Percentiles rank a stretch among this genome's conserved stretches.
Conservation (phyloP, 2,113 vertebrate species). For the Anguilla japonica region DNA sequence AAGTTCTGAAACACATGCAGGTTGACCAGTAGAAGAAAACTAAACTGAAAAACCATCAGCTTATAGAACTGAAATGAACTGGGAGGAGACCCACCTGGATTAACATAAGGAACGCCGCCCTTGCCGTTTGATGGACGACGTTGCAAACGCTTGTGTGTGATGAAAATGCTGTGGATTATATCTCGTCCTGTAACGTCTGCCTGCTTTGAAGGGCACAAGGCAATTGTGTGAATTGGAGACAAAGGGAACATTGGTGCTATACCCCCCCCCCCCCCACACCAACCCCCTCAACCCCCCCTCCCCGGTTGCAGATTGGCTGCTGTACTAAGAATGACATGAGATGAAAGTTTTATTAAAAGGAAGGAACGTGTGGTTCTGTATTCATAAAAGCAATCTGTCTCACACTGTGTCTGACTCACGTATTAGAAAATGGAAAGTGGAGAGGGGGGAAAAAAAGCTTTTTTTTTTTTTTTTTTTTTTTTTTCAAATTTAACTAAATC, state of each 20-base stretch:
- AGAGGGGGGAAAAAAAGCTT: not conserved
- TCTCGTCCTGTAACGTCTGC: slow-evolving; percentile 24
- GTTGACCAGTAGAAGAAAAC: not conserved
- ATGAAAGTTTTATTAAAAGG: slow-evolving; percentile 19
- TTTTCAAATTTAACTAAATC: not conserved
- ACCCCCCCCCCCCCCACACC: slow-evolving; percentile 22
- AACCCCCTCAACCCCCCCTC: no score
- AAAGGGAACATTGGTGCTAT: slow-evolving; percentile 40
- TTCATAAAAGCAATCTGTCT: slow-evolving; percentile 7
- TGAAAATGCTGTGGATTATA: slow-evolving; percentile 10
- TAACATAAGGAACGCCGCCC: not conserved
- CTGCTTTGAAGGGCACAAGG: slow-evolving; percentile 36
- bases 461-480: not conserved
- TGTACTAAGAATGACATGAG: not conserved
- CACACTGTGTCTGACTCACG: slow-evolving; percentile 1
- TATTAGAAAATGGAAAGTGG: not conserved
- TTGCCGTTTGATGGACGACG: not conserved
- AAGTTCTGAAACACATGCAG: not conserved
- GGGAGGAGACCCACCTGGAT: no score
- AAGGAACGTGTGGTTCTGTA: not conserved
- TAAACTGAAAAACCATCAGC: not conserved
- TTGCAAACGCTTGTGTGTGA: not conserved
- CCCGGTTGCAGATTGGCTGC: not conserved
- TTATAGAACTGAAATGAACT: no score
- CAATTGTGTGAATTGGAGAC: slow-evolving; percentile 38